Percentiles rank a stretch among this genome's conserved stretches.
Evolutionary conservation across 2,797 vertebrate genomes (phyloP).

Genomic region (Eurystomus glaucurus): DNA sequence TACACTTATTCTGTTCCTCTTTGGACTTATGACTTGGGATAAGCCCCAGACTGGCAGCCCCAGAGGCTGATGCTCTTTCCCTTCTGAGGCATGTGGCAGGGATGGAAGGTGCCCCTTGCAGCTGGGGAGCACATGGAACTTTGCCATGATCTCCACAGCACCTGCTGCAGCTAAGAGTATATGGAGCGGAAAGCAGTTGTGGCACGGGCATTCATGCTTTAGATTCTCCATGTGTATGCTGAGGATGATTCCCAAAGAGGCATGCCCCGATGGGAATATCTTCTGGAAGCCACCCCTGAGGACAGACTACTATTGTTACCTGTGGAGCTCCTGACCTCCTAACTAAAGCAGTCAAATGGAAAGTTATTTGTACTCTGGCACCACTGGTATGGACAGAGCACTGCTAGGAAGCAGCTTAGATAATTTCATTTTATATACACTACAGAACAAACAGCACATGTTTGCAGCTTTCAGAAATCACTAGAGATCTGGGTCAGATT

Average conservation of each 20-base stretch:
- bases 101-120: neutral
- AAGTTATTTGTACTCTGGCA: neutral
- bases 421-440: constrained; percentile 38
- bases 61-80: neutral
- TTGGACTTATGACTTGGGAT: neutral
- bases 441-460: constrained; percentile 59
- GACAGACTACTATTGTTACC: neutral
- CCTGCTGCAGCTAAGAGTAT: neutral
- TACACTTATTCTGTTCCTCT: neutral
- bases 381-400: neutral
- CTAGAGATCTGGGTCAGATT: constrained; percentile 78
- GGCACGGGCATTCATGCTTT: neutral
- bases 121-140: neutral
- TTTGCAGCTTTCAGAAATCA: constrained; percentile 64
- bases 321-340: neutral
- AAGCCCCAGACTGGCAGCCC: neutral
- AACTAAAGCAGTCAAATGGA: neutral
- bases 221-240: neutral
- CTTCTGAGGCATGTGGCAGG: neutral
- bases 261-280: rapidly evolving
- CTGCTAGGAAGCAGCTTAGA: constrained; percentile 34
- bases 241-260: neutral
- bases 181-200: rapidly evolving
- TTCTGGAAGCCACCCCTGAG: neutral
- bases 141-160: rapidly evolving